phyloP scores from a whole-genome alignment of 2,888 invertebrate genomes.

The Epinotia nisella region DNA sequence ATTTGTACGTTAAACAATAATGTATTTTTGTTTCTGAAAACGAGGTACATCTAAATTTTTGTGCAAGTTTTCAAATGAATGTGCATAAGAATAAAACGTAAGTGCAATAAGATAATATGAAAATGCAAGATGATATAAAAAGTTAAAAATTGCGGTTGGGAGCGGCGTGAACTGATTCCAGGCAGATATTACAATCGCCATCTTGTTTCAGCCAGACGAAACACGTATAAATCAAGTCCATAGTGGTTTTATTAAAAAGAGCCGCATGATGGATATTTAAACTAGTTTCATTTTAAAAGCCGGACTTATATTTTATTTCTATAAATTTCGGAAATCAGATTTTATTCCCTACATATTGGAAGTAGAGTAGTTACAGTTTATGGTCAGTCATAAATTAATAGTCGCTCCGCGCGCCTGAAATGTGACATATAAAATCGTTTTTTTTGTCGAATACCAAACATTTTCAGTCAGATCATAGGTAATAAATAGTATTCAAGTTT shows the following conservation, averaged over 20 bases:
- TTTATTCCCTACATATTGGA: no score
- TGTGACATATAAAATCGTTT: no score
- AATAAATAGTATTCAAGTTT: no score
- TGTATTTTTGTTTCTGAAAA: background rate
- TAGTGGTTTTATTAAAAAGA: conserved; percentile 70
- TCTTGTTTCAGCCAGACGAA: conserved; percentile 72
- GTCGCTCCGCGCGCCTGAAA: no score
- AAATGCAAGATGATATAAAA: conserved; percentile 62
- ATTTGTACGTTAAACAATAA: no score
- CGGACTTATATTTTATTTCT: background rate
- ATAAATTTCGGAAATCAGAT: no score
- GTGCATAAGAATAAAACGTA: conserved; percentile 55
- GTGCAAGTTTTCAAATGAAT: background rate
- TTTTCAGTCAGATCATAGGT: no score
- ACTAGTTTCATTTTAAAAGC: conserved; percentile 46
- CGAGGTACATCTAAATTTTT: no score
- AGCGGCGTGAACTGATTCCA: conserved; percentile 62
- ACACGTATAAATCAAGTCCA: conserved; percentile 71
- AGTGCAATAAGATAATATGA: conserved; percentile 48
- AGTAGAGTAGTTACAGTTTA: no score
- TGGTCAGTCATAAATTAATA: no score
- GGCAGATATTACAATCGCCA: conserved; percentile 73
- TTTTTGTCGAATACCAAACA: no score
- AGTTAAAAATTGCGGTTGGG: conserved; percentile 67
- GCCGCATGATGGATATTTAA: conserved; percentile 50